Percentiles rank a stretch among this genome's conserved stretches.
phyloP scores from a whole-genome alignment of 2,113 vertebrate species.

The Nothoprocta perdicaria region DNA sequence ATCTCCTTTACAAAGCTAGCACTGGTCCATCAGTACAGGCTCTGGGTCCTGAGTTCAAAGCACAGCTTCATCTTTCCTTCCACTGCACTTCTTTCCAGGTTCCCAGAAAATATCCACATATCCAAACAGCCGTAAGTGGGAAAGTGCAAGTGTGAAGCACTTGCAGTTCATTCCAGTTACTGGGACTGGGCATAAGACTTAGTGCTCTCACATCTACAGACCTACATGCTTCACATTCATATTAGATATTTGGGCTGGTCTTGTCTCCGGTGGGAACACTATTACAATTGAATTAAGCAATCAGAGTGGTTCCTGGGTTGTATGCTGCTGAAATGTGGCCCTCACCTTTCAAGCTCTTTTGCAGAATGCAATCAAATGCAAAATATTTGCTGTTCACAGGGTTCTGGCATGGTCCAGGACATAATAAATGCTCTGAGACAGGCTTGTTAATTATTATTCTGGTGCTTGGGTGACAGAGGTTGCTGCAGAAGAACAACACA shows the following conservation, averaged over 20 bases:
- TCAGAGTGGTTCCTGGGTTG: neutral
- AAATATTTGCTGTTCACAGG: neutral
- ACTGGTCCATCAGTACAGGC: neutral
- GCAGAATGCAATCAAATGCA: neutral
- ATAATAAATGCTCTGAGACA: neutral
- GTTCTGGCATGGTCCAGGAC: neutral
- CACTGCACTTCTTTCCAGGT: neutral
- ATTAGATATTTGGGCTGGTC: neutral
- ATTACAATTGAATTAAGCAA: neutral
- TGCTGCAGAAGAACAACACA: neutral
- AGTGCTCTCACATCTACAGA: neutral
- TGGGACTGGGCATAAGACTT: neutral
- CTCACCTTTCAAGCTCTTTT: neutral
- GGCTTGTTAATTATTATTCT: slow-evolving; percentile 3
- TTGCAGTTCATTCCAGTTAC: neutral
- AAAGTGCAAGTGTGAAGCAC: neutral
- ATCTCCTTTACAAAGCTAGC: neutral
- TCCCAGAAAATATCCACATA: neutral
- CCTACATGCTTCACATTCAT: accelerated
- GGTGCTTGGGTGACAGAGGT: neutral
- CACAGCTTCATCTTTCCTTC: neutral
- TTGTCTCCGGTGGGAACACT: neutral
- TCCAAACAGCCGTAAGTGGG: neutral
- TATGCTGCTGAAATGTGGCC: neutral
- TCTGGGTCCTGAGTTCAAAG: neutral